These are phyloP conservation scores for Brachyptera risi DNA, from an alignment of 2,888 invertebrate species.

Conservation along the genomic window DNA sequence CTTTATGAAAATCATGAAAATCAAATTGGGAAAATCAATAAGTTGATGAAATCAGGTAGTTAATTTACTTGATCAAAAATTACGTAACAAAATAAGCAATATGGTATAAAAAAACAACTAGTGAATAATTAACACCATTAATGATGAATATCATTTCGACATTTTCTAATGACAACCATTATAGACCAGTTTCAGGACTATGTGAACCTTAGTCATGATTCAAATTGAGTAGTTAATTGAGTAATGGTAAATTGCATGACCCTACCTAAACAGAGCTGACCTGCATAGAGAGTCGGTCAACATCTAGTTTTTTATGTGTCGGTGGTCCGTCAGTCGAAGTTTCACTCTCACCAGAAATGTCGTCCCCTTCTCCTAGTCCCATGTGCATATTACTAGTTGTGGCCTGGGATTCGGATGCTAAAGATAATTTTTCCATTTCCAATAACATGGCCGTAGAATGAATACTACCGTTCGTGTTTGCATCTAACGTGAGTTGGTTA, in stretches of 20 bases:
- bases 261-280: slow-evolving; percentile 57
- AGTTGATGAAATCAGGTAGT: too few relatives aligned
- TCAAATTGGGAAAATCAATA: too few relatives aligned
- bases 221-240: too few relatives aligned
- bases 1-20: too few relatives aligned
- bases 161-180: too few relatives aligned
- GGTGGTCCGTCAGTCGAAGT: slow-evolving; percentile 4
- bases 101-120: not conserved
- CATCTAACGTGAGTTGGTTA: not conserved
- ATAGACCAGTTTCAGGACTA: too few relatives aligned
- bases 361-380: slow-evolving; percentile 24
- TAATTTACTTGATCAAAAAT: too few relatives aligned
- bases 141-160: slow-evolving; percentile 1
- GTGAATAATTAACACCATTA: too few relatives aligned
- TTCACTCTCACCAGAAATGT: not conserved
- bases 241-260: too few relatives aligned
- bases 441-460: slow-evolving; percentile 9
- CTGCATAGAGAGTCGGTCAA: slow-evolving; percentile 50
- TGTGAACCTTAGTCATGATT: too few relatives aligned
- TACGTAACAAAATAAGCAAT: too few relatives aligned
- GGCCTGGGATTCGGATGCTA: slow-evolving; percentile 36
- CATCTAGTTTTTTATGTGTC: slow-evolving; percentile 37
- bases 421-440: slow-evolving; percentile 43
- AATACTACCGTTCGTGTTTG: not conserved
- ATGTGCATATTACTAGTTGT: slow-evolving; percentile 43